Evolutionary conservation across 2,888 invertebrate genomes (phyloP).

Genomic region (Brachyopa scutellaris): DNA sequence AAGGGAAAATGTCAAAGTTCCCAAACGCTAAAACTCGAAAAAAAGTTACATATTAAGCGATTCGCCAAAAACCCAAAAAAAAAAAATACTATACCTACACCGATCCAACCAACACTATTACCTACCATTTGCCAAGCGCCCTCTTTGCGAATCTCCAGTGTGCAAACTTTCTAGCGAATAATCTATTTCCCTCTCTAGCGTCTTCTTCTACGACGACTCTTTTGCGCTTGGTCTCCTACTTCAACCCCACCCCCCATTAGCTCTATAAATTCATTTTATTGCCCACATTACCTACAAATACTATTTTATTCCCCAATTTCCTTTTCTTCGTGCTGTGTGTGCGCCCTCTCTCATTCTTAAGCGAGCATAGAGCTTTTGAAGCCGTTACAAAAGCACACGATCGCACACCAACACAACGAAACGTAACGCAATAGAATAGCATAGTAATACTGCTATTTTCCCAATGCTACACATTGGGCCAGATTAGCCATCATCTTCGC

Average conservation of each 20-base stretch:
- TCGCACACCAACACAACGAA: slow-evolving; percentile 40
- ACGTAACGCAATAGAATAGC: slow-evolving; percentile 53
- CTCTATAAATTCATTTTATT: slow-evolving; percentile 63
- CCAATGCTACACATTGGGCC: slow-evolving; percentile 41
- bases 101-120: slow-evolving; percentile 30
- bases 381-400: slow-evolving; percentile 68
- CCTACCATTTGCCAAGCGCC: too few species aligned
- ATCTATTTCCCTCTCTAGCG: slow-evolving; percentile 59
- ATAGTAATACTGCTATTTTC: slow-evolving; percentile 53
- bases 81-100: slow-evolving; percentile 44
- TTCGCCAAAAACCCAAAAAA: slow-evolving; percentile 6
- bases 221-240: neutral
- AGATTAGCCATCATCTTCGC: slow-evolving; percentile 44
- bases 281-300: slow-evolving; percentile 63
- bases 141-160: slow-evolving; percentile 52
- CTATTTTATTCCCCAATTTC: slow-evolving; percentile 64
- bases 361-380: slow-evolving; percentile 61
- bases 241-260: neutral
- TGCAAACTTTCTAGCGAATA: slow-evolving; percentile 60
- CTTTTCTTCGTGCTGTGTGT: slow-evolving; percentile 6
- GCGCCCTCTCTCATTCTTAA: slow-evolving; percentile 15
- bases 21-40: slow-evolving; percentile 28
- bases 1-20: slow-evolving; percentile 68
- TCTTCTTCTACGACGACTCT: slow-evolving; percentile 36
- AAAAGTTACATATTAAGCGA: slow-evolving; percentile 42